Evolutionary conservation across 2,113 vertebrate genomes (phyloP).

Genomic region (Apteryx mantelli): DNA sequence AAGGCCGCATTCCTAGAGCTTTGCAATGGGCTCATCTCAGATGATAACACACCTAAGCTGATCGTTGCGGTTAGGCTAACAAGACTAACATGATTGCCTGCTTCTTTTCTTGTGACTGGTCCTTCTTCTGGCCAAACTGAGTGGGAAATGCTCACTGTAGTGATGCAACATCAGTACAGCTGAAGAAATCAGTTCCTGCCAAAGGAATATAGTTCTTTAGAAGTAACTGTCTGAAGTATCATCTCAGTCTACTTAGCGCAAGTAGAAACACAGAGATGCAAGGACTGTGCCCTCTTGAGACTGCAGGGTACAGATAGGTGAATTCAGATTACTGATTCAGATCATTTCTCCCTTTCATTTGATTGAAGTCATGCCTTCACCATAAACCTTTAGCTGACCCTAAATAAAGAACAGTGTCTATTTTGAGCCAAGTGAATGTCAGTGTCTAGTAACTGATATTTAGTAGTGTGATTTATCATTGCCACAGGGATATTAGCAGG

Average conservation of each 20-base stretch:
- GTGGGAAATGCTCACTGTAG: background rate
- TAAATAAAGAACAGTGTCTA: background rate
- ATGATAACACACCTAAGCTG: background rate
- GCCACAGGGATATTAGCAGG: background rate
- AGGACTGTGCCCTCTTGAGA: background rate
- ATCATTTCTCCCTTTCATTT: background rate
- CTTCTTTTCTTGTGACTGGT: background rate
- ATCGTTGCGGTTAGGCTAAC: background rate
- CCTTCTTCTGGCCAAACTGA: background rate
- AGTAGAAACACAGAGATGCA: background rate
- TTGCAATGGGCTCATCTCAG: background rate
- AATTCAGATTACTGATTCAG: background rate
- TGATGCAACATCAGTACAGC: background rate
- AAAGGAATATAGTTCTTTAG: background rate
- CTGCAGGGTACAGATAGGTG: background rate
- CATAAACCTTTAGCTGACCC: background rate
- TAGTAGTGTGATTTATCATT: background rate
- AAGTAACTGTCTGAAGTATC: background rate
- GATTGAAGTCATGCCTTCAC: background rate
- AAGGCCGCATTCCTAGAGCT: background rate
- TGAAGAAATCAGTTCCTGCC: background rate
- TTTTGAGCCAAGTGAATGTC: background rate
- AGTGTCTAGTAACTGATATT: background rate
- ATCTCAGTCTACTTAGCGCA: background rate
- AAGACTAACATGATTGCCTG: background rate